Base-by-base conservation (phyloP, 2,888 invertebrate species). In the Perizoma affinitatum region DNA sequence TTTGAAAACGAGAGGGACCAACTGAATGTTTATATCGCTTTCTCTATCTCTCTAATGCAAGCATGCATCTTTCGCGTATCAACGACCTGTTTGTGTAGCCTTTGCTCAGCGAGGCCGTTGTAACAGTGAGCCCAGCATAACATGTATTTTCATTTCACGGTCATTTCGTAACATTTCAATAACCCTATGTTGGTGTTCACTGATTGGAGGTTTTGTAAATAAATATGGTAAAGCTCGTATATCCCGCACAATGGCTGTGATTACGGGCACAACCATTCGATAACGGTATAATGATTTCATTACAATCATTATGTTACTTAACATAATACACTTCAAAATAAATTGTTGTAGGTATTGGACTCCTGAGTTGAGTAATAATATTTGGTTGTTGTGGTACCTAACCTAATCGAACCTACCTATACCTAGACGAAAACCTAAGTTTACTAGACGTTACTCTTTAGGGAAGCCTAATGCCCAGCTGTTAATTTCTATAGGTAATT, bases 91-190 rank as follows among this genome's bases (percentile, higher is more conserved):
- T 79, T 80, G 81, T 75, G 80, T 80, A 82, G 79, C 82, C 76
- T 82, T 82, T 80, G 78, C 76, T 76, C 76, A 70, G 79, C 72
- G 82, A 78, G 81, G 74, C 78, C 80, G 82, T 84, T 82, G 86
- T 83, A 84, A 82, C 80, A 79, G 75, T 78, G 75, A 71, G 80
- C 76, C 71, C 74, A 74, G 73, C 73, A 82, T 80, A 82, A 80
- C 82, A 84, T 83, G 83, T 85, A 84, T 86, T 86, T 86, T 83
- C 78, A 85, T 86, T 88, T 89, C 87, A 89, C 86, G 88, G 88
- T 82, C 85, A 83, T 89, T 89, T 87, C 83, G 83, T 87, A 87
- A 88, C 79, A 80, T 87, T 87, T 84, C 83, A 85, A 83, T 82
- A 82, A 80, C 75, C 76, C 77, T 74, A 72, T 66, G 72, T 73